Base-by-base conservation (phyloP, 2,888 invertebrate genomes). In the Tipula lateralis region DNA sequence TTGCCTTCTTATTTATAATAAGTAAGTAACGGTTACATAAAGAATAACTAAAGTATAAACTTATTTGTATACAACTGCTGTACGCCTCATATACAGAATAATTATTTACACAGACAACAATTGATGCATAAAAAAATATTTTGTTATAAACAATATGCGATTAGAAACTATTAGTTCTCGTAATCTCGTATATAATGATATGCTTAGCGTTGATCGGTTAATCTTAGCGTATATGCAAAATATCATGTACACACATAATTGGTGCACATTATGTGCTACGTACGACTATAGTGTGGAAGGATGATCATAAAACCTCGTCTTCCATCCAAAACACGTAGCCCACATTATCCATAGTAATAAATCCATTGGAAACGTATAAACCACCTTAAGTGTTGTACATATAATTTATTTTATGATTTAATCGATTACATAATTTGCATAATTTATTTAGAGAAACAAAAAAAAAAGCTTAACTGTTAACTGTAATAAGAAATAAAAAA, bases 111-210 rank as follows among this genome's bases (percentile, higher is more conserved):
- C 39, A 50, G 44, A 50, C 9, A 36, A 50, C 16, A 24, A 66
- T 66, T 66, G 66, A 24, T 66, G 66, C 66, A 66, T 66, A 24
- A 24, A n/a, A n/a, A n/a, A 66, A 66, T 24, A 24, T 19, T 66
- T 44, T 66, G 6, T 44, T 9, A 66, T 24, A 66, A 66, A 66
- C 24, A 19, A 1, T 66, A 6, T 24, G n/a, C n/a, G 66, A 66
- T 66, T 66, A 66, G 66, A 66, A 66, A 66, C 66, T 66, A 66
- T 24, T 66, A 66, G 66, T 66, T 66, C 66, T 66, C 12, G 66
- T 66, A 66, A 24, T 66, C 66, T 66, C 24, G 19, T 66, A n/a
- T n/a, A n/a, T n/a, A 66, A 66, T 66, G 44, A 24, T 66, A 66
- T 66, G 12, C 24, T 24, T 66, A 24, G 66, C 66, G 66, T 24